A percentile compares a stretch with the other conserved stretches of the same genome.
phyloP scores from a whole-genome alignment of 2,797 vertebrate genomes.

The Premnoplex brunnescens region DNA sequence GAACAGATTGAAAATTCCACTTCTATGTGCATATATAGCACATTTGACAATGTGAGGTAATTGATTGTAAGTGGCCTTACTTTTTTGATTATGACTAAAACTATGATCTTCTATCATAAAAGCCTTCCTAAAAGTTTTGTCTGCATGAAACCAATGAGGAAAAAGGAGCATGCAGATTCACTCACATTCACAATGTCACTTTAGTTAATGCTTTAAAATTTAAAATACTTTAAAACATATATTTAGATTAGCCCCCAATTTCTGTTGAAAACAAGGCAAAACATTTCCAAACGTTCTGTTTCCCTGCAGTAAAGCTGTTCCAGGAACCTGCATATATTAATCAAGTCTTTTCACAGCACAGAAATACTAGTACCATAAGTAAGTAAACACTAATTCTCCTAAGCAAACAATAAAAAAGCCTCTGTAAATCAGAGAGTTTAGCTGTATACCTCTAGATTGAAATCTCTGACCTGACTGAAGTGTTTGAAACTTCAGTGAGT shows the following conservation, averaged over 20 bases:
- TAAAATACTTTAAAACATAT: background rate
- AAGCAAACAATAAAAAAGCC: background rate
- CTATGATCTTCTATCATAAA: background rate
- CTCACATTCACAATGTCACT: background rate
- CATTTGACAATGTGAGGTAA: background rate
- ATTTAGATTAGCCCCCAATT: background rate
- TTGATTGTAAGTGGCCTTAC: background rate
- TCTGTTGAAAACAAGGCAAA: background rate
- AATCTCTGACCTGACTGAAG: background rate
- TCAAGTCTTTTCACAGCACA: background rate
- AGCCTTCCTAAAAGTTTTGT: background rate
- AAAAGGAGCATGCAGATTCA: background rate
- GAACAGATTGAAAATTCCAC: background rate
- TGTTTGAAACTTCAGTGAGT: background rate
- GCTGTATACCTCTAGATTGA: background rate
- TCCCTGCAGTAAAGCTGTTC: background rate
- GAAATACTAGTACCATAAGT: background rate
- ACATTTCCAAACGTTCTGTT: background rate
- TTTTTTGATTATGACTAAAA: background rate
- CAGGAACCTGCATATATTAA: background rate
- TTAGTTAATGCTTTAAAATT: background rate
- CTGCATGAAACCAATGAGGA: background rate
- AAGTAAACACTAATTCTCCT: background rate
- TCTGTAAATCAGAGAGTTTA: background rate
- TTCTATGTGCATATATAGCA: background rate